Percentiles rank a stretch among this genome's conserved stretches.
Evolutionary conservation across 2,888 invertebrate species (phyloP).

Genomic region (Cephus sareptanus): DNA sequence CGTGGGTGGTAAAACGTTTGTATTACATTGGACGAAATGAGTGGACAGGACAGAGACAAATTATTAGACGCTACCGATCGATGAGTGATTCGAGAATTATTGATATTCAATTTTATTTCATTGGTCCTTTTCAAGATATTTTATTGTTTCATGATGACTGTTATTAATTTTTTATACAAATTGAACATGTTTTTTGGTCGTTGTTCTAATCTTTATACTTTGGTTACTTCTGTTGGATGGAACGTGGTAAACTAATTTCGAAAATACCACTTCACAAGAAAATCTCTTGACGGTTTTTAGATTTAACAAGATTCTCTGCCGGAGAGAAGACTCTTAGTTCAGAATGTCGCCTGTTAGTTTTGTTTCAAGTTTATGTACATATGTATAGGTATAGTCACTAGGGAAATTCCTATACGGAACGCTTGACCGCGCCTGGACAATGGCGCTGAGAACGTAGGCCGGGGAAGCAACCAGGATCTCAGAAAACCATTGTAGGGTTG

Average conservation of each 20-base stretch:
- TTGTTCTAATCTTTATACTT: background rate
- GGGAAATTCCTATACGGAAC: constrained; percentile 23
- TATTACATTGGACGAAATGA: background rate
- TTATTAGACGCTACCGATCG: background rate
- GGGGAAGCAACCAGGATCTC: constrained; percentile 48
- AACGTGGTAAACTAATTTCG: background rate
- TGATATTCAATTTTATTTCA: background rate
- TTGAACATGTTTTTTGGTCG: background rate
- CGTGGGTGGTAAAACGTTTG: background rate
- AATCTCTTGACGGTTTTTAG: background rate
- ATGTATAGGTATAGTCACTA: background rate
- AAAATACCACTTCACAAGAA: background rate
- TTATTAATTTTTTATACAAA: background rate
- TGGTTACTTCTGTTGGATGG: background rate
- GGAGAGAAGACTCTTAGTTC: background rate
- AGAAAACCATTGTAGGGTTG: constrained; percentile 33
- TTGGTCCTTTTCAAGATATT: background rate
- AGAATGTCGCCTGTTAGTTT: background rate
- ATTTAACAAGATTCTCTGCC: background rate
- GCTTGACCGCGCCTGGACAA: constrained; percentile 54
- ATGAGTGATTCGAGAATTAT: background rate
- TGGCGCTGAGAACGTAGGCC: constrained; percentile 52
- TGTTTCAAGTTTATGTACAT: background rate
- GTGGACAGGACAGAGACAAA: background rate
- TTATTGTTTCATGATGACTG: background rate